Percentiles rank a stretch among this genome's conserved stretches.
phyloP scores from a whole-genome alignment of 1,140 invertebrate genomes.

The Portunus trituberculatus region DNA sequence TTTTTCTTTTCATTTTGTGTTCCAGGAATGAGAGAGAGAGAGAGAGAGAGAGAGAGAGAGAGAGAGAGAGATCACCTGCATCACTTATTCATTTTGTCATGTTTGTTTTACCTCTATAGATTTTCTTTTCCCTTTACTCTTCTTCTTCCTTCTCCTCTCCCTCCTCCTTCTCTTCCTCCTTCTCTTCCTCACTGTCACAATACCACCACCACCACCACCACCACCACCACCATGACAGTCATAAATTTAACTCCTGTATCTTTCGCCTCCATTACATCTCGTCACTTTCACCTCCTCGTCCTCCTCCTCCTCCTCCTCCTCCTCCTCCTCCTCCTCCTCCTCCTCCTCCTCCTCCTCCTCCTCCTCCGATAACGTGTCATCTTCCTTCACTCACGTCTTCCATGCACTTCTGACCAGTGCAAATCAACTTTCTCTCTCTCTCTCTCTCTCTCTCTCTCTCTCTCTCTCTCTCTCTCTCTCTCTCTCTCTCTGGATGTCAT shows the following conservation, averaged over 20 bases:
- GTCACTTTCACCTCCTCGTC: neutral
- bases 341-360: neutral
- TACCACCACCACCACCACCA: neutral
- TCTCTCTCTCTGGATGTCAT: neutral
- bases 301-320: constrained; percentile 24
- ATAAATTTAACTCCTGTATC: neutral
- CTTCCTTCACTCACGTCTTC: neutral
- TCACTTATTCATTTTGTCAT: neutral
- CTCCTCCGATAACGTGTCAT: neutral
- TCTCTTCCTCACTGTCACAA: neutral
- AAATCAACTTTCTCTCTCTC: constrained; percentile 9
- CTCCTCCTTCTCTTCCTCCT: neutral
- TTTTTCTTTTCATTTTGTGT: neutral
- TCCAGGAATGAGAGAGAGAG: constrained; percentile 17
- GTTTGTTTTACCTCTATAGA: neutral
- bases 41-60: constrained; percentile 53
- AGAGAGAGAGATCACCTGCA: constrained; percentile 30
- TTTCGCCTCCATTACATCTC: neutral
- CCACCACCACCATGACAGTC: neutral
- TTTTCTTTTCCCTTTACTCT: neutral
- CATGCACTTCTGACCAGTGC: neutral
- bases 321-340: neutral
- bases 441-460: constrained; percentile 52
- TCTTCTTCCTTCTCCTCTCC: neutral
- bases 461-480: constrained; percentile 52